Percentiles rank a stretch among this genome's conserved stretches.
phyloP scores from a whole-genome alignment of 2,797 vertebrate species.

The Cryptoprocta ferox region DNA sequence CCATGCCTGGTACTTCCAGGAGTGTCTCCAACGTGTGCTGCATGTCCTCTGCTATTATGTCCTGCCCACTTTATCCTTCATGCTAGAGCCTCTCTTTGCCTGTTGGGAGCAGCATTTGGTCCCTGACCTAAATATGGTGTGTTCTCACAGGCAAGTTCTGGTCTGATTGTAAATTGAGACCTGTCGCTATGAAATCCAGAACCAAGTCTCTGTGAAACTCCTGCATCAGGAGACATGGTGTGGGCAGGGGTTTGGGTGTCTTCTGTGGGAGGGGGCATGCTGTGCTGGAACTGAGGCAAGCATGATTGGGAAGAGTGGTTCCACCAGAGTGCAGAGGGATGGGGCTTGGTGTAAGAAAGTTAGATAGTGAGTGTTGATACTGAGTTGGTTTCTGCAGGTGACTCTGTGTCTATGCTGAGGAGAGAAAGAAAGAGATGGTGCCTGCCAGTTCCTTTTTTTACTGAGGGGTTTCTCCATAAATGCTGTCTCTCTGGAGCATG shows the following conservation, averaged over 20 bases:
- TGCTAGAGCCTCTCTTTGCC: neutral
- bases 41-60: neutral
- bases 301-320: neutral
- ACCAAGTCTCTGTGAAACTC: neutral
- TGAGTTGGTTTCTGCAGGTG: neutral
- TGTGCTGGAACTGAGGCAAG: neutral
- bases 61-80: neutral
- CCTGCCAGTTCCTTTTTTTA: neutral
- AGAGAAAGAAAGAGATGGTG: neutral
- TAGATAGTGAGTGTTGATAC: neutral
- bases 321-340: neutral
- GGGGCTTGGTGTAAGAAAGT: neutral
- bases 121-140: neutral
- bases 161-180: neutral
- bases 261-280: neutral
- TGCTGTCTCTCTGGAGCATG: neutral
- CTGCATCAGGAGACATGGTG: neutral
- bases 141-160: neutral
- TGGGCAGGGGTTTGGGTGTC: neutral
- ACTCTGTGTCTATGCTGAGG: neutral
- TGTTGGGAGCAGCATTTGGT: neutral
- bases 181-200: neutral
- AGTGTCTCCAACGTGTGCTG: neutral
- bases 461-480: neutral
- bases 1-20: neutral